phyloP scores from a whole-genome alignment of 2,113 vertebrate species.

The Chloropsis hardwickii region DNA sequence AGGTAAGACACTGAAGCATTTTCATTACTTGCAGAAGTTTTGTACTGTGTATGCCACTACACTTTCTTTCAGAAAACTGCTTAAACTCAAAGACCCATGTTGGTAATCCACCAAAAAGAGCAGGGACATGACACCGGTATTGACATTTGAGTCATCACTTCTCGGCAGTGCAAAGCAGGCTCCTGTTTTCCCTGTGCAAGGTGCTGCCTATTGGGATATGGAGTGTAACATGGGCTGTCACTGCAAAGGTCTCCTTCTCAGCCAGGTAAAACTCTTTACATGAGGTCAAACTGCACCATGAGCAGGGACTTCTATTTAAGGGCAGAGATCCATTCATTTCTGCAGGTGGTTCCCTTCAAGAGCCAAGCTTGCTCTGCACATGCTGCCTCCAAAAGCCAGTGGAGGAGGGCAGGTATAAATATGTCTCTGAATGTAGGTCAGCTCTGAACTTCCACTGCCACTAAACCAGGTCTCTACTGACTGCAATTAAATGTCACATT shows the following conservation, averaged over 20 bases:
- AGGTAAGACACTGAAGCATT: background rate
- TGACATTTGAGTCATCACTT: fast-evolving
- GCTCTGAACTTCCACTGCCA: background rate
- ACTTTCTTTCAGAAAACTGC: background rate
- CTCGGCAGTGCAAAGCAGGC: background rate
- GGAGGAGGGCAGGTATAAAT: background rate
- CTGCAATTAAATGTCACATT: slow-evolving; percentile 32
- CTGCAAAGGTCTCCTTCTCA: background rate
- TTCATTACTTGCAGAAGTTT: background rate
- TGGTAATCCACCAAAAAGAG: background rate
- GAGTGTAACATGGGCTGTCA: fast-evolving
- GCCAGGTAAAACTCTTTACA: background rate
- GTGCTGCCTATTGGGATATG: background rate
- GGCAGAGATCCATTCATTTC: background rate
- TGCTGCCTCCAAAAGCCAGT: background rate
- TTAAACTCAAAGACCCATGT: background rate
- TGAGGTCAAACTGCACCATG: fast-evolving
- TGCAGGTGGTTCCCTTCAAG: background rate
- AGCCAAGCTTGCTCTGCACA: background rate
- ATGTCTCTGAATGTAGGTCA: slow-evolving; percentile 15
- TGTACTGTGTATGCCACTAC: background rate
- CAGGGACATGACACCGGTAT: fast-evolving
- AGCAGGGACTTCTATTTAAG: background rate
- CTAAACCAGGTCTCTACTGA: background rate
- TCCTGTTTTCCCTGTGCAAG: background rate